Evolutionary conservation across 2,888 invertebrate species (phyloP).

Genomic region (Diaperis boleti): DNA sequence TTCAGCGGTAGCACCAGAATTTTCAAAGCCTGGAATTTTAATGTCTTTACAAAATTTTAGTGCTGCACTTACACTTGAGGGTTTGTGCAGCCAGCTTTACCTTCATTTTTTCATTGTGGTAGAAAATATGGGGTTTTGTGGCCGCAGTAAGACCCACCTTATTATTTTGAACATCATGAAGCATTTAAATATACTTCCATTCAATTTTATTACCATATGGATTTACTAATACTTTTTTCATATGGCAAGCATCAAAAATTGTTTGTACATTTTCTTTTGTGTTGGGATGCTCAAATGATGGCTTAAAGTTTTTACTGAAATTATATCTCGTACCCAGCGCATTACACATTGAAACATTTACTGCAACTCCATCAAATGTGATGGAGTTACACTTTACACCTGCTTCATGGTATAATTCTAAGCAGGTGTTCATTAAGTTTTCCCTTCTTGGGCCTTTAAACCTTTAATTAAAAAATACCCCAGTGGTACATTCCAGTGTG

Average conservation of each 20-base stretch:
- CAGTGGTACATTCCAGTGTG: too few species aligned
- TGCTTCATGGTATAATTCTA: slow-evolving; percentile 10
- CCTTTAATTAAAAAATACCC: slow-evolving; percentile 39
- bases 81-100: slow-evolving; percentile 44
- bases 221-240: background rate
- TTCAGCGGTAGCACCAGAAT: slow-evolving; percentile 30
- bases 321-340: slow-evolving; percentile 3
- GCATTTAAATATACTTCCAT: slow-evolving; percentile 14
- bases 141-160: background rate
- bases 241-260: slow-evolving; percentile 22
- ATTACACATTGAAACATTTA: slow-evolving; percentile 14
- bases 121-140: slow-evolving; percentile 43
- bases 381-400: background rate
- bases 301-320: slow-evolving; percentile 1
- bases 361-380: background rate
- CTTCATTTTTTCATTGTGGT: too few species aligned
- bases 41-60: slow-evolving; percentile 27
- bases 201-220: background rate
- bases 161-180: background rate
- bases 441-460: slow-evolving; percentile 35
- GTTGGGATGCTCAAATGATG: slow-evolving; percentile 25
- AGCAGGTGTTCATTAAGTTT: slow-evolving; percentile 29
- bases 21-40: slow-evolving; percentile 10
- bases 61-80: slow-evolving; percentile 40
- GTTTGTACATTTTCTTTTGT: slow-evolving; percentile 1